Evolutionary conservation across 2,888 invertebrate genomes (phyloP).

Genomic region (Tupiocoris notatus): DNA sequence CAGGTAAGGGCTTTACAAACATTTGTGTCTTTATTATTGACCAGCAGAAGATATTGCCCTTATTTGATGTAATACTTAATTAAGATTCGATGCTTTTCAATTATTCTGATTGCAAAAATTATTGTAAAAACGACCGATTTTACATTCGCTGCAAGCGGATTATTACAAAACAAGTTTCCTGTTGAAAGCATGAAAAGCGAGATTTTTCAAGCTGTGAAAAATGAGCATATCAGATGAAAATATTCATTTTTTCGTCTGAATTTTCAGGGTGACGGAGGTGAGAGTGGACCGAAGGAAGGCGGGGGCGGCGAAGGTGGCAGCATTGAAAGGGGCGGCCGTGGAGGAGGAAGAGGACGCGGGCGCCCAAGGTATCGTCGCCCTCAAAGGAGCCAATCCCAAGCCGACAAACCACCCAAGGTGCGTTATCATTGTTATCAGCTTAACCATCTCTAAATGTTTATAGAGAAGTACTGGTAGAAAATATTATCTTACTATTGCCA

Average conservation of each 20-base stretch:
- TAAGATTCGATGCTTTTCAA: too few relatives aligned
- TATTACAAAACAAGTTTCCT: not conserved
- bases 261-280: constrained; percentile 36
- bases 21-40: too few relatives aligned
- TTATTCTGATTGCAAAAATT: too few relatives aligned
- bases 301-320: constrained; percentile 51
- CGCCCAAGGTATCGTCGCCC: constrained; percentile 46
- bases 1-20: too few relatives aligned
- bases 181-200: not conserved
- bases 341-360: constrained; percentile 49
- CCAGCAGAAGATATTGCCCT: too few relatives aligned
- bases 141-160: too few relatives aligned
- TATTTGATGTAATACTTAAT: too few relatives aligned
- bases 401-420: constrained; percentile 44
- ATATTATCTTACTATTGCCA: too few relatives aligned
- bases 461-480: too few relatives aligned
- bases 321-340: constrained; percentile 52
- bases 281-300: constrained; percentile 46
- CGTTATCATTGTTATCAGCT: not conserved
- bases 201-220: not conserved
- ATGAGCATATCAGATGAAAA: not conserved
- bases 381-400: constrained; percentile 38
- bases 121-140: too few relatives aligned
- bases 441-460: too few relatives aligned
- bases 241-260: not conserved